These are phyloP conservation scores for Parnassius mnemosyne DNA, from an alignment of 2,888 invertebrate genomes.

Conservation along the genomic window DNA sequence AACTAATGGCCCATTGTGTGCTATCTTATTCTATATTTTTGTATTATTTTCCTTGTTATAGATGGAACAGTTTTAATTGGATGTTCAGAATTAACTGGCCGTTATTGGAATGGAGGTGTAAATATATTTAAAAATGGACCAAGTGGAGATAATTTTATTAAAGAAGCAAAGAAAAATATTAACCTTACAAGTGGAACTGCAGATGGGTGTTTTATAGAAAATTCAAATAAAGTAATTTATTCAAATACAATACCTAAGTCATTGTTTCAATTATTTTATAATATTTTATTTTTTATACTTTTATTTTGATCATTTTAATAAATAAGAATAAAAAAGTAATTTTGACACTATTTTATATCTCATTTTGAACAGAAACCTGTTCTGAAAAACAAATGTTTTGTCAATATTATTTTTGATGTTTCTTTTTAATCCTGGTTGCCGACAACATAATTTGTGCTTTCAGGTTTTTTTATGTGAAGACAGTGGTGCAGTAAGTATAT, in stretches of 20 bases:
- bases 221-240: slow-evolving; percentile 53
- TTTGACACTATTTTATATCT: too few relatives aligned
- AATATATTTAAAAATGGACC: slow-evolving; percentile 50
- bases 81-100: slow-evolving; percentile 70
- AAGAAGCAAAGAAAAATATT: slow-evolving; percentile 50
- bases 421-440: too few relatives aligned
- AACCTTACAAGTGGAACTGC: slow-evolving; percentile 58
- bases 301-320: too few relatives aligned
- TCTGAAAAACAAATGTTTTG: too few relatives aligned
- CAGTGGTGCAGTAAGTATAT: slow-evolving; percentile 65
- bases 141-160: slow-evolving; percentile 42
- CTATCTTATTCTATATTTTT: background rate
- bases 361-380: too few relatives aligned
- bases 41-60: slow-evolving; percentile 34
- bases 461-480: slow-evolving; percentile 74
- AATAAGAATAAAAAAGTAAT: too few relatives aligned
- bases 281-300: too few relatives aligned
- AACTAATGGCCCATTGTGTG: too few relatives aligned
- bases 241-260: background rate
- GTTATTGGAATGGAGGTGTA: slow-evolving; percentile 72
- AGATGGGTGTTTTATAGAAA: slow-evolving; percentile 67
- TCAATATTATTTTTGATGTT: too few relatives aligned
- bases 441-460: slow-evolving; percentile 8
- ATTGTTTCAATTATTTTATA: too few relatives aligned
- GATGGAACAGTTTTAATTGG: slow-evolving; percentile 70